Conservation (phyloP, 1,140 invertebrate genomes). For the Capitella teleta region DNA sequence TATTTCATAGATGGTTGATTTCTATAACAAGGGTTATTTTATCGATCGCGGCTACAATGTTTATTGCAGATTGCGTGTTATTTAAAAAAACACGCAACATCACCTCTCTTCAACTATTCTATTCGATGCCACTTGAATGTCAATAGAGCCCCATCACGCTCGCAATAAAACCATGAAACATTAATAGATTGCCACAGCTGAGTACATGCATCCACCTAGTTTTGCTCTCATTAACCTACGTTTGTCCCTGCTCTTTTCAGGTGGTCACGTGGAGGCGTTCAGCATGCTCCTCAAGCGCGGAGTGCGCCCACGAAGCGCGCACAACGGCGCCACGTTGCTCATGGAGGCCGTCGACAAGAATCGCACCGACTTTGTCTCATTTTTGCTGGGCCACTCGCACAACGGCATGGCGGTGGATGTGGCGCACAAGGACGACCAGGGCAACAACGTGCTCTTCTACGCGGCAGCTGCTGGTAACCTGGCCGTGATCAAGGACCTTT, state of each 20-base stretch:
- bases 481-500: slow-evolving; percentile 1
- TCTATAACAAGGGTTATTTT: no score
- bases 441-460: slow-evolving; percentile 17
- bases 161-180: no score
- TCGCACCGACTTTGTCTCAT: slow-evolving; percentile 7
- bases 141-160: no score
- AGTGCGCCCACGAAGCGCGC: background rate
- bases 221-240: background rate
- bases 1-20: no score
- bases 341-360: slow-evolving; percentile 10
- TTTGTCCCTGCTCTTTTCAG: background rate
- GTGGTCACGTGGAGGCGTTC: slow-evolving; percentile 2
- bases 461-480: slow-evolving; percentile 7
- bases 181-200: no score
- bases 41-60: no score
- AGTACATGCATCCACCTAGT: no score
- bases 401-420: no score
- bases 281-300: slow-evolving; percentile 4
- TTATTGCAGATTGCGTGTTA: no score
- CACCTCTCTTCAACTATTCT: no score
- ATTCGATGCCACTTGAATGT: no score
- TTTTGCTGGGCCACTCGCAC: slow-evolving; percentile 1
- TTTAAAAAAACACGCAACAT: no score
- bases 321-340: slow-evolving; percentile 3
- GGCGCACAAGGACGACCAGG: slow-evolving; percentile 3